These are phyloP conservation scores for Protodeltote pygarga DNA, from an alignment of 2,888 invertebrate species.

Conservation along the genomic window DNA sequence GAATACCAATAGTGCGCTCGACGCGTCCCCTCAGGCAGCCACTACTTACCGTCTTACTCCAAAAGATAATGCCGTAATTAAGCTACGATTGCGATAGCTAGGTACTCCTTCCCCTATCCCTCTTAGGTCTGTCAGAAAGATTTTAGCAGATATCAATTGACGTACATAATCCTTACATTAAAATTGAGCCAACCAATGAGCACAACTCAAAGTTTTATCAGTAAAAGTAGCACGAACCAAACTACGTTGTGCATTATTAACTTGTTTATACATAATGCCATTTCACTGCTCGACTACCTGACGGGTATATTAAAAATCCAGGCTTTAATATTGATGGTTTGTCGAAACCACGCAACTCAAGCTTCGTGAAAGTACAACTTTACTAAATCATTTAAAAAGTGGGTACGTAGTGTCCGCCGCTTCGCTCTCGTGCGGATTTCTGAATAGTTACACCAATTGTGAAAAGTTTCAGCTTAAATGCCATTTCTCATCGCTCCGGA, in stretches of 20 bases:
- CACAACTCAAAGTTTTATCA: conserved; percentile 4
- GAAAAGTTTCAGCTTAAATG: conserved; percentile 54
- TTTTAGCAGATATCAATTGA: background rate
- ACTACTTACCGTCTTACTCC: background rate
- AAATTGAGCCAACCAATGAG: too few species aligned
- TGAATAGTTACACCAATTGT: conserved; percentile 54
- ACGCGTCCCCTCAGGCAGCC: background rate
- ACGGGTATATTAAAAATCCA: conserved; percentile 20
- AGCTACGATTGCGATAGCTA: background rate
- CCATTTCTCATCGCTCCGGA: conserved; percentile 55
- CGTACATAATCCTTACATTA: too few species aligned
- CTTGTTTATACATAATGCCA: background rate
- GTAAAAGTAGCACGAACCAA: background rate
- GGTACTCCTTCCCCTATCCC: background rate
- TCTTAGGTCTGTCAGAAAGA: background rate
- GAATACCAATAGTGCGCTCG: background rate
- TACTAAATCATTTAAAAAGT: conserved; percentile 52
- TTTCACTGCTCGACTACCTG: conserved; percentile 1
- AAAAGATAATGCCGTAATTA: background rate
- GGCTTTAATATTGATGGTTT: conserved; percentile 34
- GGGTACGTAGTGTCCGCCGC: conserved; percentile 28
- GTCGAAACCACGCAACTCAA: conserved; percentile 22
- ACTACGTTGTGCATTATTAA: conserved; percentile 4
- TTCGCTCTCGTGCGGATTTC: conserved; percentile 37
- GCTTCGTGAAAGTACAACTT: conserved; percentile 37